A percentile compares a stretch with the other conserved stretches of the same genome.
Evolutionary conservation across 2,113 vertebrate genomes (phyloP).

Genomic region (Pseudonaja textilis): DNA sequence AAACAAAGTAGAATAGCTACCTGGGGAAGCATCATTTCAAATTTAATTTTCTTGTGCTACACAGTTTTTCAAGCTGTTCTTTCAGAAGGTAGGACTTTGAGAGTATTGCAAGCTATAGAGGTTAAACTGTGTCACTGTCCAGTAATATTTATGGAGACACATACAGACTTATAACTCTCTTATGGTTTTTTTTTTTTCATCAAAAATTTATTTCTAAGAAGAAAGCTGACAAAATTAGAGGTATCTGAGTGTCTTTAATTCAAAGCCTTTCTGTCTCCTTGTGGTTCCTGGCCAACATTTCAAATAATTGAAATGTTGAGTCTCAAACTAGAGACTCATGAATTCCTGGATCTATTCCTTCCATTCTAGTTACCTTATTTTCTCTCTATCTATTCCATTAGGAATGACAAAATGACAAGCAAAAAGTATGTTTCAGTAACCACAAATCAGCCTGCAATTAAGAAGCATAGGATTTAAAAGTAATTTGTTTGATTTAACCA

Average conservation of each 20-base stretch:
- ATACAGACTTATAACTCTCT: background rate
- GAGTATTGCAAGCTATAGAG: background rate
- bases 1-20: slow-evolving; percentile 4
- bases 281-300: background rate
- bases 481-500: background rate
- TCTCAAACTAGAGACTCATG: background rate
- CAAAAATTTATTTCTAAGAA: background rate
- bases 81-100: background rate
- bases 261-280: background rate
- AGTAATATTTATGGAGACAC: background rate
- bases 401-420: background rate
- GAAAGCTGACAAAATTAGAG: background rate
- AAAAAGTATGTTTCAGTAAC: background rate
- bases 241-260: background rate
- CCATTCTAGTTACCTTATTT: background rate
- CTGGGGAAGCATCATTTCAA: background rate
- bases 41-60: background rate
- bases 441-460: background rate
- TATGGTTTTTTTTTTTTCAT: background rate
- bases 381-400: background rate
- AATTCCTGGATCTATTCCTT: background rate
- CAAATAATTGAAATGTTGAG: background rate
- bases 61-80: background rate
- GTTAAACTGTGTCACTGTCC: slow-evolving; percentile 7
- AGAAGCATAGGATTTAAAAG: background rate